Percentiles rank a stretch among this genome's conserved stretches.
Conservation (phyloP, 2,888 invertebrate genomes). For the Alcis repandata region DNA sequence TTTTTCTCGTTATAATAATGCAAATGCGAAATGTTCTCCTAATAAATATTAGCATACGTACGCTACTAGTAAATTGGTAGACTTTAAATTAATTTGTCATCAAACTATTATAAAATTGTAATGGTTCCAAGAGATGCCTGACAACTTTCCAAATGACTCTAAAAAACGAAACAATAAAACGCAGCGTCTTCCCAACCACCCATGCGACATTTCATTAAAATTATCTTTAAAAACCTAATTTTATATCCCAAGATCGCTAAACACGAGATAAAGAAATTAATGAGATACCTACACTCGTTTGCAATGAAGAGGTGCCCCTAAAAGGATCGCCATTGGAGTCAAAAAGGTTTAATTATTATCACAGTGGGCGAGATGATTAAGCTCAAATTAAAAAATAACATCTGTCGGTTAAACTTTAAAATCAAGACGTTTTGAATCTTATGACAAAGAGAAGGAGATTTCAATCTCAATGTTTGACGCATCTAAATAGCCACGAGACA, state of each 20-base stretch:
- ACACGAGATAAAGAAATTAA: constrained; percentile 21
- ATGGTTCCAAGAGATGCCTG: background rate
- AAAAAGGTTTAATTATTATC: constrained; percentile 62
- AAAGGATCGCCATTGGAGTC: constrained; percentile 30
- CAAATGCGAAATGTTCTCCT: no score
- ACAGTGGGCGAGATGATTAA: constrained; percentile 58
- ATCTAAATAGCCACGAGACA: background rate
- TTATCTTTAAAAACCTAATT: constrained; percentile 23
- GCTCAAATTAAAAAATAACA: constrained; percentile 31
- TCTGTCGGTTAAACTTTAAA: constrained; percentile 12
- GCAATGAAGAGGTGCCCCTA: constrained; percentile 48
- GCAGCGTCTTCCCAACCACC: background rate
- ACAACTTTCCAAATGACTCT: background rate
- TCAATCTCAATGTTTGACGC: background rate
- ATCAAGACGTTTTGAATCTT: constrained; percentile 7
- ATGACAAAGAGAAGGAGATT: background rate
- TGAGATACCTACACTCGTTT: constrained; percentile 21
- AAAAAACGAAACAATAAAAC: background rate
- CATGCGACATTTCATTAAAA: constrained; percentile 13
- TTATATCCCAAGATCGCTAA: constrained; percentile 13
- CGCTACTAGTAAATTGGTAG: no score
- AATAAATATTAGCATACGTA: no score
- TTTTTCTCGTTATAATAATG: no score
- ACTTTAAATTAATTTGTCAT: no score
- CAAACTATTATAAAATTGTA: background rate